Percentiles rank a stretch among this genome's conserved stretches.
Conservation (phyloP, 2,888 invertebrate genomes). For the Thysanoteuthis rhombus region DNA sequence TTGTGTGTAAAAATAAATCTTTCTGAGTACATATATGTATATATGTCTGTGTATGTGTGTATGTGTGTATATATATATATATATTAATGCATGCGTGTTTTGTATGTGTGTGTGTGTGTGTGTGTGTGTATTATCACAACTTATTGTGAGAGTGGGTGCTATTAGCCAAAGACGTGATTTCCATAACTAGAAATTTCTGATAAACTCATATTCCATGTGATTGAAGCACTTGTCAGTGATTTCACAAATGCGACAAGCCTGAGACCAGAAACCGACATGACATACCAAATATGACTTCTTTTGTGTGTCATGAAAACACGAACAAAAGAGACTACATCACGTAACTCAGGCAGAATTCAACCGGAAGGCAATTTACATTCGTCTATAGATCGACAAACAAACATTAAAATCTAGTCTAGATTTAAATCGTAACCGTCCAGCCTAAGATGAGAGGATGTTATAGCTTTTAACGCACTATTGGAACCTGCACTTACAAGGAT, state of each 20-base stretch:
- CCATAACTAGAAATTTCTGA: not conserved
- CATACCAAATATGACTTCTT: not conserved
- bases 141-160: not conserved
- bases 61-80: not conserved
- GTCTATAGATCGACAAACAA: not conserved
- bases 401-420: not conserved
- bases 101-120: no score
- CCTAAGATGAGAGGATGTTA: not conserved
- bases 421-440: not conserved
- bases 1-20: not conserved
- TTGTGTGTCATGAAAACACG: not conserved
- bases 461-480: not conserved
- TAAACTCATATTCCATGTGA: not conserved
- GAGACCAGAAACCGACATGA: not conserved
- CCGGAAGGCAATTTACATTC: not conserved
- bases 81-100: not conserved
- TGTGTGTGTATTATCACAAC: no score
- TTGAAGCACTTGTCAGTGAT: not conserved
- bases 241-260: not conserved
- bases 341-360: not conserved
- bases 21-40: not conserved
- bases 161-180: not conserved
- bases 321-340: not conserved
- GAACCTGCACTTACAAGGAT: not conserved
- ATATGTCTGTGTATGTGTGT: not conserved